Evolutionary conservation across 2,888 invertebrate species (phyloP).

Genomic region (Tuberolachnus salignus): DNA sequence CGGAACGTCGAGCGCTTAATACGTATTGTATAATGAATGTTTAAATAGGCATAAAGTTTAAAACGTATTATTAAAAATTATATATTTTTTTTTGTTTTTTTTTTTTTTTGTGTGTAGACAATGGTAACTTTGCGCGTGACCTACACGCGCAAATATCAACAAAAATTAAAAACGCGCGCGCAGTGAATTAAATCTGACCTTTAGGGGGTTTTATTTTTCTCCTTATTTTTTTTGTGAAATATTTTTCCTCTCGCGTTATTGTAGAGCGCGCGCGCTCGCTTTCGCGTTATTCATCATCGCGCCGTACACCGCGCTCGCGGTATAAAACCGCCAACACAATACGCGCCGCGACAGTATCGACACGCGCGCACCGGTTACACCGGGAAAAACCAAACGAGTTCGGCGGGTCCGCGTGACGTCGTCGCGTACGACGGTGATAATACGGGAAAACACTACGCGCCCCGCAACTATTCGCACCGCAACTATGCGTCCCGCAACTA

Average conservation of each 20-base stretch:
- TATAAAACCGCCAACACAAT: neutral
- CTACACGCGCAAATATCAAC: neutral
- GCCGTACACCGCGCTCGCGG: neutral
- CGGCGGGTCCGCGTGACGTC: constrained; percentile 38
- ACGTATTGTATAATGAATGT: too few relatives aligned
- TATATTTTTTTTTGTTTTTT: too few relatives aligned
- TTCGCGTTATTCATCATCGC: neutral
- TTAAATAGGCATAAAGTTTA: too few relatives aligned
- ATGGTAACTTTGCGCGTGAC: too few relatives aligned
- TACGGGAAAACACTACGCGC: too few relatives aligned
- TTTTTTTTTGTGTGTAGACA: too few relatives aligned
- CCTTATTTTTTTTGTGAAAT: neutral
- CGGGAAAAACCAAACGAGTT: constrained; percentile 19
- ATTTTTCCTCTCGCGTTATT: neutral
- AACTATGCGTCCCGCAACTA: too few relatives aligned
- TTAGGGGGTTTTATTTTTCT: neutral
- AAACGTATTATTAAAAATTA: too few relatives aligned
- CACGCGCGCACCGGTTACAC: too few relatives aligned
- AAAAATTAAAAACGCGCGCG: too few relatives aligned
- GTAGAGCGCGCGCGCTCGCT: neutral
- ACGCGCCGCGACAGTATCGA: neutral
- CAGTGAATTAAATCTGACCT: constrained; percentile 39
- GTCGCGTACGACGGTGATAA: neutral
- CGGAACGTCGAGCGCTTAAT: too few relatives aligned
- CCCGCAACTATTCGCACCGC: too few relatives aligned